Conservation (phyloP, 2,888 invertebrate genomes). For the Ophraella communa region DNA sequence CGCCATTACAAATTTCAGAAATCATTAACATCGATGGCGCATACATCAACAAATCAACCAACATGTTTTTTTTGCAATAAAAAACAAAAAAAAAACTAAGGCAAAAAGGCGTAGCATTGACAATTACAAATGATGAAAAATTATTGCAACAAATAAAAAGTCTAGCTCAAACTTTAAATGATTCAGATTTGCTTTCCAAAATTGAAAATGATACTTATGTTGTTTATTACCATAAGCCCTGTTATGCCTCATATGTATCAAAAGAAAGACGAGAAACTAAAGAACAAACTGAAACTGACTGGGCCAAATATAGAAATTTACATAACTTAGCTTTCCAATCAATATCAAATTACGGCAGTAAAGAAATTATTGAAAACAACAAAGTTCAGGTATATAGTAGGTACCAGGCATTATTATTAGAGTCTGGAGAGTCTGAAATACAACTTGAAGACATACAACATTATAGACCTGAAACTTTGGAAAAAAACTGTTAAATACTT, state of each 20-base stretch:
- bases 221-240: constrained; percentile 25
- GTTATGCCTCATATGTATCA: constrained; percentile 24
- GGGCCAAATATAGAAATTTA: constrained; percentile 21
- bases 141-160: background rate
- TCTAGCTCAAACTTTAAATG: constrained; percentile 3
- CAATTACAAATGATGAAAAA: background rate
- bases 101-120: background rate
- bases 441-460: constrained; percentile 37
- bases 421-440: constrained; percentile 39
- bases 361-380: constrained; percentile 25
- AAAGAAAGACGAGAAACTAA: constrained; percentile 24
- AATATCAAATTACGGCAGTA: constrained; percentile 20
- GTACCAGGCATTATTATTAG: constrained; percentile 38
- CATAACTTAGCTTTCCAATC: constrained; percentile 28
- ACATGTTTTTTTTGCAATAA: background rate
- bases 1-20: too few relatives aligned
- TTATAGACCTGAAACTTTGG: constrained; percentile 42
- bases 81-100: background rate
- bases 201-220: constrained; percentile 24
- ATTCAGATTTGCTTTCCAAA: constrained; percentile 17
- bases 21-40: background rate
- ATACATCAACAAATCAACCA: background rate
- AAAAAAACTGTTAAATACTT: constrained; percentile 39
- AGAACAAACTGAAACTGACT: constrained; percentile 5
- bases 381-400: constrained; percentile 23